Conservation (phyloP, 1,140 invertebrate genomes). For the Papilio aristodemus region DNA sequence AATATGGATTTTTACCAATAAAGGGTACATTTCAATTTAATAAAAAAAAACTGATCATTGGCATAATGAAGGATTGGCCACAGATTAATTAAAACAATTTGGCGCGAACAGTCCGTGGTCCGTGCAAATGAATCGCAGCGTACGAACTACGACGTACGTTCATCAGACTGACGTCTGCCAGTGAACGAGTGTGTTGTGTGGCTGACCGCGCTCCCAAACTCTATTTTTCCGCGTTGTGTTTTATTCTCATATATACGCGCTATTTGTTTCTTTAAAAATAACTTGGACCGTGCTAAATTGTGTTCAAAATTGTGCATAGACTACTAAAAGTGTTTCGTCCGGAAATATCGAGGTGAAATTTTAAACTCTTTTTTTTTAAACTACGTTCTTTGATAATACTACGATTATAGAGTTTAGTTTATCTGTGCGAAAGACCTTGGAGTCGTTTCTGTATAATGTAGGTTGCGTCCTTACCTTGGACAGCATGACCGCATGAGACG, state of each 20-base stretch:
- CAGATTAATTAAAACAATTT: neutral
- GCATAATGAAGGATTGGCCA: neutral
- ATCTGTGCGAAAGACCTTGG: constrained; percentile 58
- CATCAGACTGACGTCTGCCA: constrained; percentile 36
- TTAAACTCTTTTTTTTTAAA: neutral
- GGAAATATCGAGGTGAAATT: constrained; percentile 25
- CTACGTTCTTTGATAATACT: neutral
- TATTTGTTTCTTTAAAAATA: constrained; percentile 26
- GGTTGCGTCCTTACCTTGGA: constrained; percentile 74
- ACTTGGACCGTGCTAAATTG: constrained; percentile 20
- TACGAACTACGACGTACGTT: neutral
- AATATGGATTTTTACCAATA: too few relatives aligned
- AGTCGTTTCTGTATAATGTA: constrained; percentile 68
- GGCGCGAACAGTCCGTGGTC: neutral
- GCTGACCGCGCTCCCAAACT: constrained; percentile 31
- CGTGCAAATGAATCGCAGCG: neutral
- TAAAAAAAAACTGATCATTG: too few relatives aligned
- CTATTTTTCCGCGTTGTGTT: constrained; percentile 23
- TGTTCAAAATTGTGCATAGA: constrained; percentile 20
- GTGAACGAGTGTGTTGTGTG: constrained; percentile 35
- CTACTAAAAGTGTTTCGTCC: neutral
- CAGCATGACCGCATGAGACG: constrained; percentile 59
- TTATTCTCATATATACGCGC: constrained; percentile 6
- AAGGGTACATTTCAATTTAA: too few relatives aligned
- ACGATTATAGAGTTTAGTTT: constrained; percentile 33